These are phyloP conservation scores for Endotricha flammealis DNA, from an alignment of 2,888 invertebrate species.

Conservation along the genomic window DNA sequence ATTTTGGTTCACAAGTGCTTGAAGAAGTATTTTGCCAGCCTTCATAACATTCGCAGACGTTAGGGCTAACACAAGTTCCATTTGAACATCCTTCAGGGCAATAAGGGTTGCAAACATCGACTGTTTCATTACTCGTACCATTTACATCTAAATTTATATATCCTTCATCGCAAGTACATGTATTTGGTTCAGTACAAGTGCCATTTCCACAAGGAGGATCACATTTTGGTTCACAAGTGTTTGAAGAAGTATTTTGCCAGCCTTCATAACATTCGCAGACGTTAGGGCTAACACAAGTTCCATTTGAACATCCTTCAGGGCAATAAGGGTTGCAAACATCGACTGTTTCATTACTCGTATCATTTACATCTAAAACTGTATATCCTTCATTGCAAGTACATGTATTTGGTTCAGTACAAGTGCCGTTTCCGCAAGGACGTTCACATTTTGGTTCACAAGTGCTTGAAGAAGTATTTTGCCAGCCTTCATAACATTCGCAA, in stretches of 20 bases:
- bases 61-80: constrained; percentile 17
- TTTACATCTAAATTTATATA: constrained; percentile 14
- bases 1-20: constrained; percentile 11
- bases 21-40: constrained; percentile 9
- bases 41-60: too few species aligned
- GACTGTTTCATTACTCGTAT: neutral
- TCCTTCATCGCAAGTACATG: constrained; percentile 34
- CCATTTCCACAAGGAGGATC: constrained; percentile 36
- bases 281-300: constrained; percentile 18
- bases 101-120: constrained; percentile 18
- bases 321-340: constrained; percentile 23
- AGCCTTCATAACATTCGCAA: constrained; percentile 17
- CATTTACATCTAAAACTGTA: constrained; percentile 1
- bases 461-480: neutral
- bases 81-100: constrained; percentile 25
- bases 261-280: constrained; percentile 12
- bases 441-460: constrained; percentile 1
- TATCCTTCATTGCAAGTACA: constrained; percentile 18
- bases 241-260: constrained; percentile 9
- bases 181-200: constrained; percentile 41
- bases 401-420: neutral
- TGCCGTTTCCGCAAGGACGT: neutral
- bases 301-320: constrained; percentile 22
- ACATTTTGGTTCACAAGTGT: constrained; percentile 16
- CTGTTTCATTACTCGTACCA: neutral